phyloP scores from a whole-genome alignment of 2,113 vertebrate species.

The Eclectus roratus region DNA sequence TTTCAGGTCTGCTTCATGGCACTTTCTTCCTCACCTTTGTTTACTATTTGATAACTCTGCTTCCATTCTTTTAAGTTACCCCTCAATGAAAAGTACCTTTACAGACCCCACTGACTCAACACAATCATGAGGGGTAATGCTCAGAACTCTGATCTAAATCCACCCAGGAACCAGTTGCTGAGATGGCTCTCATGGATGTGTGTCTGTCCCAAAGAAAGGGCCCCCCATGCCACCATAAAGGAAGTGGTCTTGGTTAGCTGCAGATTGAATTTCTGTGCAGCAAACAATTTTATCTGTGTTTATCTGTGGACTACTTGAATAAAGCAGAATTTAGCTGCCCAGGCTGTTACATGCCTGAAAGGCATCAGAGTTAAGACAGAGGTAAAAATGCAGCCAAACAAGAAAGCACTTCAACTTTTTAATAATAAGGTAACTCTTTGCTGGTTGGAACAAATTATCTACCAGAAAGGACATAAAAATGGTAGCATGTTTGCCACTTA shows the following conservation, averaged over 20 bases:
- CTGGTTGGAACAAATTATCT: constrained; percentile 2
- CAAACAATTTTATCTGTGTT: constrained; percentile 43
- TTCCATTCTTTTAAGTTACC: neutral
- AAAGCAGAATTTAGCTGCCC: constrained; percentile 34
- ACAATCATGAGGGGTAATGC: neutral
- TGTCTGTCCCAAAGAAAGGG: neutral
- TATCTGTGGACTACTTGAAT: constrained; percentile 22
- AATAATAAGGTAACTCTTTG: constrained; percentile 52
- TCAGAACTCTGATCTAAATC: neutral
- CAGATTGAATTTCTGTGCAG: neutral
- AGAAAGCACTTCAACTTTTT: constrained; percentile 40
- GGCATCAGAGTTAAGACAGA: constrained; percentile 32
- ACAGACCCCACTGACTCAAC: neutral
- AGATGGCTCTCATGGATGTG: neutral
- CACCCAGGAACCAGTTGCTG: neutral
- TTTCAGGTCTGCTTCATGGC: neutral
- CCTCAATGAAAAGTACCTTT: neutral
- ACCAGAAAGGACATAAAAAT: neutral
- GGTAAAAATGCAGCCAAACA: constrained; percentile 64
- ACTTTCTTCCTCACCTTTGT: neutral
- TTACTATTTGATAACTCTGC: neutral
- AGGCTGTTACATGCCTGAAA: constrained; percentile 60
- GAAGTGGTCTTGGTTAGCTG: neutral
- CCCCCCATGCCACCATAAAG: neutral
- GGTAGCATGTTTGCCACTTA: neutral